phyloP scores from a whole-genome alignment of 2,888 invertebrate species.

The Erebia ligea region DNA sequence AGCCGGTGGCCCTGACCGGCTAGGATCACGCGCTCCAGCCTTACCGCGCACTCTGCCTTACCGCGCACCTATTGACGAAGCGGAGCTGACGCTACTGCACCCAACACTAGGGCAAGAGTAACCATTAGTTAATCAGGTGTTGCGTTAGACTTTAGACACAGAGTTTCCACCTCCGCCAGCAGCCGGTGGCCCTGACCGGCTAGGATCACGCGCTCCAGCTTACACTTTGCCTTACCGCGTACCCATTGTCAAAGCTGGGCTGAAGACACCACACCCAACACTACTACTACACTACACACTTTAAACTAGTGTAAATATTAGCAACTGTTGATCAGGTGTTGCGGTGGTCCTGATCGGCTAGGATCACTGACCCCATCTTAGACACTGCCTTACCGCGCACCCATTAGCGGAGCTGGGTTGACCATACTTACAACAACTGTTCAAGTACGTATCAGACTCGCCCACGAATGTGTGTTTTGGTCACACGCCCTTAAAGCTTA shows the following conservation, averaged over 20 bases:
- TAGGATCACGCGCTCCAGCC: not conserved
- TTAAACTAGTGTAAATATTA: too few relatives aligned
- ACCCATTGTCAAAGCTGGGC: slow-evolving; percentile 72
- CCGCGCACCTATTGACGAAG: not conserved
- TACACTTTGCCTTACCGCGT: slow-evolving; percentile 62
- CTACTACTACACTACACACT: too few relatives aligned
- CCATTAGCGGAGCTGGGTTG: slow-evolving; percentile 69
- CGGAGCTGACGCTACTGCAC: too few relatives aligned
- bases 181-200: slow-evolving; percentile 73
- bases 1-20: slow-evolving; percentile 51
- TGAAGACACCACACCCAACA: slow-evolving; percentile 62
- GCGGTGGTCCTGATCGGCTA: slow-evolving; percentile 73
- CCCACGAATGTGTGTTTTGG: too few relatives aligned
- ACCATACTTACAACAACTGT: slow-evolving; percentile 53
- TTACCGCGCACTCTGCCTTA: not conserved
- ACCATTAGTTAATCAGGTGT: slow-evolving; percentile 73
- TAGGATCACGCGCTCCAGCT: slow-evolving; percentile 75
- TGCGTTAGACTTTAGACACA: slow-evolving; percentile 60
- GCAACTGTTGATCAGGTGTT: too few relatives aligned
- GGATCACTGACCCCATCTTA: slow-evolving; percentile 75
- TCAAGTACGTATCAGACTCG: too few relatives aligned
- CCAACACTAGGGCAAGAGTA: too few relatives aligned
- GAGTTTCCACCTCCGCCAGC: slow-evolving; percentile 61
- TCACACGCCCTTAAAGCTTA: too few relatives aligned
- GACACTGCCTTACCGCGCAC: slow-evolving; percentile 63